Evolutionary conservation across 2,888 invertebrate genomes (phyloP).

Genomic region (Caenorhabditis japonica): DNA sequence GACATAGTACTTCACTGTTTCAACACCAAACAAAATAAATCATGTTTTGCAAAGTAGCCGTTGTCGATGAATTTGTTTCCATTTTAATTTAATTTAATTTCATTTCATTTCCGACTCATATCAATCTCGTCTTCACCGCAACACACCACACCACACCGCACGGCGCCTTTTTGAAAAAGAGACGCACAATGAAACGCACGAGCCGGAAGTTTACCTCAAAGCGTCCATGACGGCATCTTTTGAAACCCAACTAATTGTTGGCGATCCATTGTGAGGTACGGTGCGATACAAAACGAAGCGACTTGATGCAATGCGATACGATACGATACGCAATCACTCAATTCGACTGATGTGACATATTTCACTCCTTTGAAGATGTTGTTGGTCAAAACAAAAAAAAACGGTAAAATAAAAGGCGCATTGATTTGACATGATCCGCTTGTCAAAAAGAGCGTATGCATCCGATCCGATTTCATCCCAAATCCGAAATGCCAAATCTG

Average conservation of each 20-base stretch:
- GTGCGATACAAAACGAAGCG: no score
- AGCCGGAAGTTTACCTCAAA: conserved; percentile 56
- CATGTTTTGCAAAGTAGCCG: neutral
- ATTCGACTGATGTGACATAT: conserved; percentile 50
- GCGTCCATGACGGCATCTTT: conserved; percentile 37
- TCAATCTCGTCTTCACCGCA: conserved; percentile 23
- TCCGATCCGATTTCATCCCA: no score
- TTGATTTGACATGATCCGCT: no score
- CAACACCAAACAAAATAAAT: neutral
- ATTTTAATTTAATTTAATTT: neutral
- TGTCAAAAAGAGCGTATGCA: no score
- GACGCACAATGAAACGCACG: conserved; percentile 33
- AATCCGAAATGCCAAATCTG: no score
- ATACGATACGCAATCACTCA: conserved; percentile 50
- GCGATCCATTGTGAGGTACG: conserved; percentile 35
- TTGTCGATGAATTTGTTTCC: neutral
- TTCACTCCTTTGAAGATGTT: conserved; percentile 37
- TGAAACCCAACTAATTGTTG: conserved; percentile 44
- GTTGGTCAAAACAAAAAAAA: no score
- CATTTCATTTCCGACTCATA: conserved; percentile 39
- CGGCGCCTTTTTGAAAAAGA: conserved; percentile 20
- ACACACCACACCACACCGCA: neutral
- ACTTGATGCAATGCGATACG: no score
- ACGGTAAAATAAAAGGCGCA: no score
- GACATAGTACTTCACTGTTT: no score